phyloP scores from a whole-genome alignment of 2,888 invertebrate species.

The Camptogramma bilineatum region DNA sequence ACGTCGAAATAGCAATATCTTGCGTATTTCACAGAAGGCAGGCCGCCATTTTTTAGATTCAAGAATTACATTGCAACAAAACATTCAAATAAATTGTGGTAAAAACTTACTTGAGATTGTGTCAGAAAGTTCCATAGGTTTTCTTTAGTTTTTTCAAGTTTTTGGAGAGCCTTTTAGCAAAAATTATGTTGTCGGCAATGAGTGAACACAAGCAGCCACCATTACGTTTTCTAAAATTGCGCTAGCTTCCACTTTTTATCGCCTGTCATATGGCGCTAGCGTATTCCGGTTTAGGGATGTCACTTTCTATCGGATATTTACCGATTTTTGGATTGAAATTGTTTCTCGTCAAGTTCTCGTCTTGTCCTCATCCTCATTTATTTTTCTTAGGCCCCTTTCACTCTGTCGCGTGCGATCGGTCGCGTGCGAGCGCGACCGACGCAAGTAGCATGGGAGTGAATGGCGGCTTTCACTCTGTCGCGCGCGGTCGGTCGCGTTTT shows the following conservation, averaged over 20 bases:
- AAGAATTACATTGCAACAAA: neutral
- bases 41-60: slow-evolving; percentile 27
- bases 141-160: slow-evolving; percentile 65
- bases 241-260: neutral
- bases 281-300: slow-evolving; percentile 39
- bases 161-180: slow-evolving; percentile 61
- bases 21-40: neutral
- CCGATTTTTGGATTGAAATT: neutral
- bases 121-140: slow-evolving; percentile 44
- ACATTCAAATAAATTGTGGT: neutral
- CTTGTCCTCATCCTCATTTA: no score
- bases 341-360: no score
- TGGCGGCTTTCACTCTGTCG: no score
- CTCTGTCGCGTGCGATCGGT: no score
- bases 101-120: slow-evolving; percentile 56
- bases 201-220: slow-evolving; percentile 76
- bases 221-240: slow-evolving; percentile 62
- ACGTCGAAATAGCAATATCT: slow-evolving; percentile 5
- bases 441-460: no score
- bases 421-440: no score
- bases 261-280: slow-evolving; percentile 34
- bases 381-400: no score
- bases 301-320: neutral
- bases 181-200: slow-evolving; percentile 84
- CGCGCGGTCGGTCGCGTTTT: no score